phyloP scores from a whole-genome alignment of 2,797 vertebrate species.

The Sciaenops ocellatus region DNA sequence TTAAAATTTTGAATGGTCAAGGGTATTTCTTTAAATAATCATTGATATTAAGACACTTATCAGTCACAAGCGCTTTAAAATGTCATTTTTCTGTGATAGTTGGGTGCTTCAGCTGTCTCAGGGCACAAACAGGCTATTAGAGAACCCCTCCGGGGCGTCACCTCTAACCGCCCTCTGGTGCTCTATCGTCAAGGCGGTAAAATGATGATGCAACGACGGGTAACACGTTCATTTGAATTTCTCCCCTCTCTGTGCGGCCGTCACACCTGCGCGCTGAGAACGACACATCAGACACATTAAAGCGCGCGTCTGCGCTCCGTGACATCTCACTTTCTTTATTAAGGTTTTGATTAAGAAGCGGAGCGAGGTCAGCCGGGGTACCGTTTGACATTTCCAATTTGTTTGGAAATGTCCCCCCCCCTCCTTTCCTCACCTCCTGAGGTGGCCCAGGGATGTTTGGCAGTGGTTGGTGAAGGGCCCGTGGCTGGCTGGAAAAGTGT shows the following conservation, averaged over 20 bases:
- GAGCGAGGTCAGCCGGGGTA: conserved; percentile 5
- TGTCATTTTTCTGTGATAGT: neutral
- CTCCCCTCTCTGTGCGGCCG: neutral
- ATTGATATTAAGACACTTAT: neutral
- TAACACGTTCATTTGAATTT: conserved; percentile 31
- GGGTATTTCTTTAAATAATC: neutral
- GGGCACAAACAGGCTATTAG: neutral
- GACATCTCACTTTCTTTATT: conserved; percentile 15
- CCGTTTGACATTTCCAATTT: conserved; percentile 46
- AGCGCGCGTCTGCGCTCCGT: neutral
- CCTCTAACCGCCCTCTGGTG: conserved; percentile 25
- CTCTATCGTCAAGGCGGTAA: conserved; percentile 20
- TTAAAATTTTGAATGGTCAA: neutral
- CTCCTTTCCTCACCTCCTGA: neutral
- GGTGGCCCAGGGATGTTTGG: conserved; percentile 47
- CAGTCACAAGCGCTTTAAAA: neutral
- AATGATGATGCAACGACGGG: conserved; percentile 53
- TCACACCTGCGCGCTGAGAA: conserved; percentile 1
- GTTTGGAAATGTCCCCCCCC: conserved; percentile 2
- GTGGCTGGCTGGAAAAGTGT: conserved; percentile 55
- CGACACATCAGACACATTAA: conserved; percentile 13
- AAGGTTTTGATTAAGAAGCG: conserved; percentile 16
- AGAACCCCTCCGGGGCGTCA: neutral
- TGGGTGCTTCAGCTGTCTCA: neutral
- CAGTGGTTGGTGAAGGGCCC: conserved; percentile 25